Conservation (phyloP, 2,888 invertebrate genomes). For the Drosophila atroscutellata region DNA sequence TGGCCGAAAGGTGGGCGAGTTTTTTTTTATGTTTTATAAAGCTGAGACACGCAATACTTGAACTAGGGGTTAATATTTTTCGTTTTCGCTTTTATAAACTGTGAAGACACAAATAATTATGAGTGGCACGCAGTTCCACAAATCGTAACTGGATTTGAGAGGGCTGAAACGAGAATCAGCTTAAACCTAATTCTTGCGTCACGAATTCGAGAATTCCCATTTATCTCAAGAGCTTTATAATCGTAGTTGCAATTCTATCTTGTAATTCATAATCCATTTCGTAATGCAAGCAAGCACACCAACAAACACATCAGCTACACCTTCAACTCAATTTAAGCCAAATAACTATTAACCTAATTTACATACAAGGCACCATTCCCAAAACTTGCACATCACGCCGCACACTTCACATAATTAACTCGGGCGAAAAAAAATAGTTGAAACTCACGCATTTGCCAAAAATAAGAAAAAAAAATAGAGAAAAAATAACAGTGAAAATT, state of each 20-base stretch:
- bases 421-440: slow-evolving; percentile 5
- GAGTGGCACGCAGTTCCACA: slow-evolving; percentile 11
- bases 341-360: slow-evolving; percentile 71
- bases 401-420: slow-evolving; percentile 66
- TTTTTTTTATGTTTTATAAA: slow-evolving; percentile 42
- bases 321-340: slow-evolving; percentile 52
- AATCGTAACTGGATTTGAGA: neutral
- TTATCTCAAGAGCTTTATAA: neutral
- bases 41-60: slow-evolving; percentile 57
- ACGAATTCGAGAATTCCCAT: neutral
- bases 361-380: slow-evolving; percentile 31
- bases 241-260: neutral
- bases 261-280: slow-evolving; percentile 12
- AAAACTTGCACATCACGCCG: slow-evolving; percentile 66
- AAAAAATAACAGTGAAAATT: slow-evolving; percentile 54
- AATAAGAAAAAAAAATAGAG: slow-evolving; percentile 19
- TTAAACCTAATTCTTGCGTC: neutral
- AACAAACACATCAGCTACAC: neutral
- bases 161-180: neutral
- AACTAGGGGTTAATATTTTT: slow-evolving; percentile 58
- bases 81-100: slow-evolving; percentile 38
- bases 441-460: slow-evolving; percentile 65
- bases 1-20: slow-evolving; percentile 45
- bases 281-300: slow-evolving; percentile 7
- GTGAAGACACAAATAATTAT: slow-evolving; percentile 45